These are phyloP conservation scores for Melieria omissa DNA, from an alignment of 2,888 invertebrate species.

Conservation along the genomic window DNA sequence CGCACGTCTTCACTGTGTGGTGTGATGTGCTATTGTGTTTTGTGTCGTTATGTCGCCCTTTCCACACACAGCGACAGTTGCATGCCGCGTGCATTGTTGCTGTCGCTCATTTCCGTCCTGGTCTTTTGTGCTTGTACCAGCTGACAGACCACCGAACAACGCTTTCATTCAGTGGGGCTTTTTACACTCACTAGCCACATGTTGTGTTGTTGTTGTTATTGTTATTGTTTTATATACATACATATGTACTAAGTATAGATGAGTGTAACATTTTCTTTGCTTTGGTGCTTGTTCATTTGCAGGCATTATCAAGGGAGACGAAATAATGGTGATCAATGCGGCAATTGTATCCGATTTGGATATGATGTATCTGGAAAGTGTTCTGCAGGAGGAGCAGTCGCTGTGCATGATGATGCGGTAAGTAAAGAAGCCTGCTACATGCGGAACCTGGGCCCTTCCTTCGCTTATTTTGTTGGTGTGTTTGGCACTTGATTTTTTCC, in stretches of 20 bases:
- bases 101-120: too few species aligned
- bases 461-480: background rate
- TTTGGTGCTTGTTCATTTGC: slow-evolving; percentile 53
- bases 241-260: too few species aligned
- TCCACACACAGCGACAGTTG: too few species aligned
- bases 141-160: too few species aligned
- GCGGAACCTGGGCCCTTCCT: too few species aligned
- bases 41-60: too few species aligned
- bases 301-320: slow-evolving; percentile 98
- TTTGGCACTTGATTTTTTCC: background rate
- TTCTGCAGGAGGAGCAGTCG: slow-evolving; percentile 92
- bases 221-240: background rate
- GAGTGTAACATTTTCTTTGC: too few species aligned
- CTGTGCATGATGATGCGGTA: slow-evolving; percentile 97
- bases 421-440: slow-evolving; percentile 41
- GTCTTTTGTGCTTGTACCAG: too few species aligned
- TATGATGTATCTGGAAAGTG: slow-evolving; percentile 99
- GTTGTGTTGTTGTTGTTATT: background rate
- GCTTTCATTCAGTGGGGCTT: too few species aligned
- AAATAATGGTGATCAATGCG: slow-evolving; percentile 98
- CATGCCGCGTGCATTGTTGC: too few species aligned
- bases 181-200: background rate
- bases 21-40: too few species aligned
- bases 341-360: slow-evolving; percentile 97
- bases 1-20: too few species aligned